A percentile compares a stretch with the other conserved stretches of the same genome.
Conservation (phyloP, 2,113 vertebrate genomes). For the Psammodynastes pulverulentus region DNA sequence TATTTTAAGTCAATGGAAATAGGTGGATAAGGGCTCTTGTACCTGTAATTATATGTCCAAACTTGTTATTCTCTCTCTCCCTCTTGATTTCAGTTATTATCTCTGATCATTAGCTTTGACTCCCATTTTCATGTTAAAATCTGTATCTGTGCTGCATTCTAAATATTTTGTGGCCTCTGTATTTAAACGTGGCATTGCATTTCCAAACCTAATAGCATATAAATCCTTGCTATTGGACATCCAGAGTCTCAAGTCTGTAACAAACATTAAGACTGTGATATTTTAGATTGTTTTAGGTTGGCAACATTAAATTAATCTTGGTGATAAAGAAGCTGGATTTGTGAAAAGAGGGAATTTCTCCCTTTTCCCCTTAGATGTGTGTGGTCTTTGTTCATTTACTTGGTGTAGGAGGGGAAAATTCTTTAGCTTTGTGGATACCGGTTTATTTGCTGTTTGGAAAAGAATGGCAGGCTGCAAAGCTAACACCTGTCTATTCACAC, state of each 20-base stretch:
- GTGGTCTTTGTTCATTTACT: neutral
- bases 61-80: neutral
- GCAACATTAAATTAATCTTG: neutral
- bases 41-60: neutral
- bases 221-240: neutral
- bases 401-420: neutral
- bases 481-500: neutral
- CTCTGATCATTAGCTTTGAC: neutral
- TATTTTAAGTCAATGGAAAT: neutral
- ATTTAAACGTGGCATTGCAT: neutral
- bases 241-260: neutral
- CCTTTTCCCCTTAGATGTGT: neutral
- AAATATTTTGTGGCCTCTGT: neutral
- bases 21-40: neutral
- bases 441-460: neutral
- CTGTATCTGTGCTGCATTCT: neutral
- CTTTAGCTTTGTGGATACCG: neutral
- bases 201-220: neutral
- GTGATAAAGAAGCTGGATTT: neutral
- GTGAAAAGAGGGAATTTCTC: neutral
- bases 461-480: neutral
- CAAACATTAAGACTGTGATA: neutral
- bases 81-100: neutral
- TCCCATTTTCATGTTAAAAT: neutral
- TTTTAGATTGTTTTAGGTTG: neutral